phyloP scores from a whole-genome alignment of 2,888 invertebrate species.

The Baccha elongata region DNA sequence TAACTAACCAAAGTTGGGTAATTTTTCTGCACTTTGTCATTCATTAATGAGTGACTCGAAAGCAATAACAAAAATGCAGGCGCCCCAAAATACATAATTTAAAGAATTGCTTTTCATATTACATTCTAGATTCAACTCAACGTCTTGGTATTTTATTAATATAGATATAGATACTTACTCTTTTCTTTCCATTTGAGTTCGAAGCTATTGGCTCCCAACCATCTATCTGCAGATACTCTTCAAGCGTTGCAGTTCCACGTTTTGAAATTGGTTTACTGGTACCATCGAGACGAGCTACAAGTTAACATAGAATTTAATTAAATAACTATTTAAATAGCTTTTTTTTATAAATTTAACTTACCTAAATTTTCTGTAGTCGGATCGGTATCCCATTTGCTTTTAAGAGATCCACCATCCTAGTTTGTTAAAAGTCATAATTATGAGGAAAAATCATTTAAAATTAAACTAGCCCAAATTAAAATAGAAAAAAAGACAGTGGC shows the following conservation, averaged over 20 bases:
- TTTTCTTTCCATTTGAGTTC: slow-evolving; percentile 91
- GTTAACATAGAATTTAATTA: not conserved
- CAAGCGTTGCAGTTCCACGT: slow-evolving; percentile 87
- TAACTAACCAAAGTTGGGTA: too few species aligned
- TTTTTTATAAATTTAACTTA: slow-evolving; percentile 84
- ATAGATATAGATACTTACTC: too few species aligned
- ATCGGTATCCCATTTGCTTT: slow-evolving; percentile 95
- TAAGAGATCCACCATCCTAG: slow-evolving; percentile 82
- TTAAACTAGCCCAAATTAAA: not conserved
- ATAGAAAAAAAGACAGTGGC: not conserved
- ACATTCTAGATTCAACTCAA: slow-evolving; percentile 1
- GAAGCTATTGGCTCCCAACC: slow-evolving; percentile 86
- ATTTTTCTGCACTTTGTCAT: too few species aligned
- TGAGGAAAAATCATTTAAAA: slow-evolving; percentile 25
- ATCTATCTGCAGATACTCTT: slow-evolving; percentile 93
- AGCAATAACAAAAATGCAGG: too few species aligned
- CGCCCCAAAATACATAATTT: too few species aligned
- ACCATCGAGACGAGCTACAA: slow-evolving; percentile 95
- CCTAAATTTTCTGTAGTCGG: slow-evolving; percentile 91
- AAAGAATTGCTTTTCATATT: too few species aligned
- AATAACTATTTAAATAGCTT: not conserved
- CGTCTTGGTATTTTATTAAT: too few species aligned
- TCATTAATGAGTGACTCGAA: too few species aligned
- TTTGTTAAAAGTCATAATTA: slow-evolving; percentile 63
- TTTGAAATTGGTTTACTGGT: slow-evolving; percentile 88